Conservation (phyloP, 2,797 vertebrate genomes). For the Yasuhikotakia modesta region DNA sequence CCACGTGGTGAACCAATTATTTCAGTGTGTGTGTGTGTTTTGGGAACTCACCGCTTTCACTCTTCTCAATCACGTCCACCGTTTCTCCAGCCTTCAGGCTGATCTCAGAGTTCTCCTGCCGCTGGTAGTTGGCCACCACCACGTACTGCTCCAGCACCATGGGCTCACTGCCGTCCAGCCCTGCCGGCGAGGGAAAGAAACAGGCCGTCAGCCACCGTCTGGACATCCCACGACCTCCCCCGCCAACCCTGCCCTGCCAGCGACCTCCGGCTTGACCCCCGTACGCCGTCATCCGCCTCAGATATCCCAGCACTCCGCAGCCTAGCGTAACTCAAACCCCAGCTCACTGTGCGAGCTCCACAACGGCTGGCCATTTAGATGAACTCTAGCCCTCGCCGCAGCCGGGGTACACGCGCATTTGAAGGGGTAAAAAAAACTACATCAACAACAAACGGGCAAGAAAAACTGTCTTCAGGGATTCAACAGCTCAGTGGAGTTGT, state of each 20-base stretch:
- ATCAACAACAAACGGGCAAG: conserved; percentile 24
- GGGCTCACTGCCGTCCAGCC: conserved; percentile 92
- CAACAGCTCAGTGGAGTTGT: conserved; percentile 41
- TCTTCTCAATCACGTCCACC: conserved; percentile 98
- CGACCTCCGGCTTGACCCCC: conserved; percentile 45
- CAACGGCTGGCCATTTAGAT: conserved; percentile 93
- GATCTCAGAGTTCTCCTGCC: conserved; percentile 97
- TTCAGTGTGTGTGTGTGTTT: not conserved
- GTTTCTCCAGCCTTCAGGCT: conserved; percentile 94
- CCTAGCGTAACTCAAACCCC: conserved; percentile 82
- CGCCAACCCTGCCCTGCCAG: conserved; percentile 70
- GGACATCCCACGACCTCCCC: conserved; percentile 83
- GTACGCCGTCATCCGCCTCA: conserved; percentile 53
- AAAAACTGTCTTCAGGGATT: conserved; percentile 50
- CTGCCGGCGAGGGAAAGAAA: conserved; percentile 93
- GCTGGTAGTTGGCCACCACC: conserved; percentile 97
- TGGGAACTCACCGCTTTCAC: conserved; percentile 91
- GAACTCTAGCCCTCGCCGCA: conserved; percentile 82
- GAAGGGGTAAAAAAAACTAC: conserved; percentile 64
- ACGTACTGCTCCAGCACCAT: conserved; percentile 99
- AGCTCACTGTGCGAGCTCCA: conserved; percentile 82
- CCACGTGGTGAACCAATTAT: conserved; percentile 11
- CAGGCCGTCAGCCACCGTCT: conserved; percentile 97
- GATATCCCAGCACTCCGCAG: conserved; percentile 67
- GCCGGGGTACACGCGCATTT: conserved; percentile 81